Conservation (phyloP, 92 coral and sea anemone species). For the Palythoa grandiflora region DNA sequence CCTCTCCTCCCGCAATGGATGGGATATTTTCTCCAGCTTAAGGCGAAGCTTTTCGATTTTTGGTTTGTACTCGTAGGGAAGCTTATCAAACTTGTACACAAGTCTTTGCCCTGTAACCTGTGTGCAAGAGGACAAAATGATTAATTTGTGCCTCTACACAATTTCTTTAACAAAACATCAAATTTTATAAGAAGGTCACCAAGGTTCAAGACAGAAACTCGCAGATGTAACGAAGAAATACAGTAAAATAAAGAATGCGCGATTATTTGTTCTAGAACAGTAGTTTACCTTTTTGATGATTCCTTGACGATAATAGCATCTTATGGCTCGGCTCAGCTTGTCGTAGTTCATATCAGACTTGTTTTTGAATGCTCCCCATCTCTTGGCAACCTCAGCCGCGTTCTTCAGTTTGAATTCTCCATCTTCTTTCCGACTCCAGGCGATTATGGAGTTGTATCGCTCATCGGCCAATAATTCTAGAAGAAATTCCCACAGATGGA, state of each 20-base stretch:
- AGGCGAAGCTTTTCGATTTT: not conserved
- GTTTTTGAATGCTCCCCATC: constrained; percentile 91
- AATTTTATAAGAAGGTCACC: not conserved
- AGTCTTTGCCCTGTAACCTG: constrained; percentile 46
- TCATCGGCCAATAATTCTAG: constrained; percentile 77
- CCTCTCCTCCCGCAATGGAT: not conserved
- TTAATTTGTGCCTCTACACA: not conserved
- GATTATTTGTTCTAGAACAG: not conserved
- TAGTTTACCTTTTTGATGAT: constrained; percentile 86
- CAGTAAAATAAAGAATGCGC: not conserved
- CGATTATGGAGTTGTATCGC: constrained; percentile 70
- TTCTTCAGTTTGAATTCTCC: constrained; percentile 87
- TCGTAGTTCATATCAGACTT: constrained; percentile 91
- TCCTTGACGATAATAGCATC: constrained; percentile 88
- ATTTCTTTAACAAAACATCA: not conserved
- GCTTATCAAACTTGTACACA: constrained; percentile 41
- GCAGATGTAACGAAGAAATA: not conserved
- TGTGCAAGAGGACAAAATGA: not conserved
- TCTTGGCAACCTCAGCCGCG: constrained; percentile 85
- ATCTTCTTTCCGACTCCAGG: constrained; percentile 86
- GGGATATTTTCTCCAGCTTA: not conserved
- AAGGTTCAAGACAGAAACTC: not conserved
- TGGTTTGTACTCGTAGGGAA: constrained; percentile 42
- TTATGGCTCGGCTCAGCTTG: constrained; percentile 88
- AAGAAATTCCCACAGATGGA: constrained; percentile 96